Conservation (phyloP, 2,113 vertebrate genomes). For the Catharus fuscescens region DNA sequence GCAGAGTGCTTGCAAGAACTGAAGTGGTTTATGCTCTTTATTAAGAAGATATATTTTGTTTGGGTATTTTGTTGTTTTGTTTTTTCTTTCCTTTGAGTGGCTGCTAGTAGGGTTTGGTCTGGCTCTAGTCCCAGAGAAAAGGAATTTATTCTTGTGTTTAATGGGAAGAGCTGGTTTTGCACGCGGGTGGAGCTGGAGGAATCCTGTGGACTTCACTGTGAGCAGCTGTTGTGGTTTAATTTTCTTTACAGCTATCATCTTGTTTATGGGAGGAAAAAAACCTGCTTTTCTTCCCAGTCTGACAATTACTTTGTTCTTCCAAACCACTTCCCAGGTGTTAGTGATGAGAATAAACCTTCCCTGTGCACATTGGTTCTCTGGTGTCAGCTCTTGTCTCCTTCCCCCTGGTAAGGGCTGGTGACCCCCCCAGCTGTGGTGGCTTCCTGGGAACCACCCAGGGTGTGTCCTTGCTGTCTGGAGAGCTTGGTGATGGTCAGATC, state of each 20-base stretch:
- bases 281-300: neutral
- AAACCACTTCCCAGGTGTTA: constrained; percentile 27
- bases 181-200: neutral
- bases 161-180: neutral
- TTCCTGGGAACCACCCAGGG: neutral
- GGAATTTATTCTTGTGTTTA: neutral
- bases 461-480: accelerated
- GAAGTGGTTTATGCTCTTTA: constrained; percentile 13
- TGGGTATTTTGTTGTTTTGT: neutral
- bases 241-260: neutral
- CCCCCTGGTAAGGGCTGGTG: neutral
- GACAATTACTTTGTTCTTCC: neutral
- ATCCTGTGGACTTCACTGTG: neutral
- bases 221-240: constrained; percentile 6
- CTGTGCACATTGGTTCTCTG: neutral
- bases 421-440: neutral
- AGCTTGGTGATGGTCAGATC: neutral
- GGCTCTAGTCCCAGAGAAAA: neutral
- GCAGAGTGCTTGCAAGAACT: neutral
- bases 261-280: neutral
- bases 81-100: neutral
- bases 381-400: neutral
- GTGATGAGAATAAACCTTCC: constrained; percentile 66
- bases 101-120: constrained; percentile 6
- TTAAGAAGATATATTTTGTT: neutral